Base-by-base conservation (phyloP, 2,797 vertebrate genomes). In the Anisognathus igniventris region DNA sequence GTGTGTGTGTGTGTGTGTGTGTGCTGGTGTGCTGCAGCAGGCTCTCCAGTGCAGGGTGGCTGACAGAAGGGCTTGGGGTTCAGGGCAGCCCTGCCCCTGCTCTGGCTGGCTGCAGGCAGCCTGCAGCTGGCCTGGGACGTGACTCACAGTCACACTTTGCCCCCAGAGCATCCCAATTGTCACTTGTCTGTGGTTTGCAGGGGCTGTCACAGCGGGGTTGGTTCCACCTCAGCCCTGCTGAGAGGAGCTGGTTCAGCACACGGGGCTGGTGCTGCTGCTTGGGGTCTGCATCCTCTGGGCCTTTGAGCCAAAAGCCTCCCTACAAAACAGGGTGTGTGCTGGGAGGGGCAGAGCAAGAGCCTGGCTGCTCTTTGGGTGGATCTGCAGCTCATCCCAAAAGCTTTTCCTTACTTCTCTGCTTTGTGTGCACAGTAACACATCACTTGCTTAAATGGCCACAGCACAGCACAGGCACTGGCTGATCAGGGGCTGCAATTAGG, bases 41-140 rank as follows among this genome's bases (percentile, higher is more conserved):
- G 47, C 24, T 14, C n/a, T 57, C 2, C 11, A 42, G 54, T 0
- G 8, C 21, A 4, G 6, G 4, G 53, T 12, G 6, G 4, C 45
- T 16, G 61, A 56, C 47, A n/a, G 77, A 12, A 64, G 35, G 64
- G 40, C 15, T 40, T 5, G n/a, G 72, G 51, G 14, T 65, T 54
- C 45, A 56, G 86, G 71, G 66, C 64, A 42, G 48, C 21, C 39
- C 62, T 2, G 45, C 61, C 51, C 37, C 3, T 14, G 74, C 51
- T n/a, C 45, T 72, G 8, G 4, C 56, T 28, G 62, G 48, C 3
- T 56, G 75, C 50, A 40, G 24, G 11, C 51, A 58, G 75, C 47
- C 72, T 54, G 73, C 81, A 90, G 90, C 85, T 60, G 72, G 30
- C 7, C 5, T 8, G 28, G 78, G 70, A 58, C 0, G 1, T 86